Evolutionary conservation across 2,888 invertebrate species (phyloP), one percentile per base, ranked within the genome.

Genomic region (Teinopalpus imperialis): DNA sequence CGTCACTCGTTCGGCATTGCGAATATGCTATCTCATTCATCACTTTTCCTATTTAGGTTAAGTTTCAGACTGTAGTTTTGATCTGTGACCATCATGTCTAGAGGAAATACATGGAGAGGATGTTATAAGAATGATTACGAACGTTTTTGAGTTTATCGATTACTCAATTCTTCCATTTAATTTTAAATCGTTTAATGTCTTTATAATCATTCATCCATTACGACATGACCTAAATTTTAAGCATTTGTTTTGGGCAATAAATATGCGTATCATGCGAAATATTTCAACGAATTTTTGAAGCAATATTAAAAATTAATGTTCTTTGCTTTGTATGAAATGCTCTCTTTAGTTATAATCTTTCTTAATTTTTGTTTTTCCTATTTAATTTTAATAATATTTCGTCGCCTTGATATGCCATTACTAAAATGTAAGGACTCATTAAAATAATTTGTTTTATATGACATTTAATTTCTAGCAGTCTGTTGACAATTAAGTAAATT

Each of bases 251-350:
- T 42, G 7, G 32, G 72, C 69, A 74, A 76, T 75, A 79, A 64
- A 43, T n/a, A 14, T 5, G 5, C 5, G 20, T 27, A 29, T 30
- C 32, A 24, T 44, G 35, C 20, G 9, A 10, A 9, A 53, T 52
- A 56, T 68, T 63, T 76, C 72, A 78, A 80, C 78, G 79, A 82
- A 82, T 81, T 81, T 61, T 59, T 53, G 63, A 81, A 86, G 85
- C 85, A 87, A 87, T 86, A 86, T 57, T 73, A 63, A 60, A 46
- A 49, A 29, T 49, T 36, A 39, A 44, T 18, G 43, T 31, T 20
- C 12, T 31, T 49, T 30, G 47, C 43, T 46, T 50, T 53, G 45
- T 45, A 51, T 40, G 36, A 36, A 53, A 53, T 30, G 51, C 50
- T 56, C 54, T 56, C 54, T 55, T 30, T 44, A 50, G 48, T 20